Percentiles rank a stretch among this genome's conserved stretches.
Evolutionary conservation across 2,888 invertebrate species (phyloP).

Genomic region (Phania funesta): DNA sequence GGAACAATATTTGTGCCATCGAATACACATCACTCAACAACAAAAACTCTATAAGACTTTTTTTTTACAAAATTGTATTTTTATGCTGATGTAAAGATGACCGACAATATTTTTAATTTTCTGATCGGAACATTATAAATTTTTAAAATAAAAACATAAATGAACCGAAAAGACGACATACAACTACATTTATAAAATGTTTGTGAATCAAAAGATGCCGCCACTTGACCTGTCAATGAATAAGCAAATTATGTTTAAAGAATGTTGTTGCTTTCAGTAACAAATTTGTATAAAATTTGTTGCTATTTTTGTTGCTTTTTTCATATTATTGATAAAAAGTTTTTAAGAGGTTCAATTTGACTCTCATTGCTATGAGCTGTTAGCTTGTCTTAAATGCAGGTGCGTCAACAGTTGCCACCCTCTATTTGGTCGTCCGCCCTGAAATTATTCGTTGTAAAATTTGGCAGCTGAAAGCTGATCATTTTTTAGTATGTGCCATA

Average conservation of each 20-base stretch:
- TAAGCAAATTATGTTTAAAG: slow-evolving; percentile 64
- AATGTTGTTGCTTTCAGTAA: slow-evolving; percentile 15
- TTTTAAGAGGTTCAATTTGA: slow-evolving; percentile 41
- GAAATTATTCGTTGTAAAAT: slow-evolving; percentile 46
- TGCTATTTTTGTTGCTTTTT: neutral
- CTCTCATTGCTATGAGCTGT: slow-evolving; percentile 11
- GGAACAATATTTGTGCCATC: slow-evolving; percentile 50
- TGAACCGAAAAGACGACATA: neutral
- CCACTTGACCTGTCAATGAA: slow-evolving; percentile 61
- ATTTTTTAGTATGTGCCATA: slow-evolving; percentile 47
- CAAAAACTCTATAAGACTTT: neutral
- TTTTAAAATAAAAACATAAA: slow-evolving; percentile 4
- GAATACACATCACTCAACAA: slow-evolving; percentile 33
- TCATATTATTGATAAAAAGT: slow-evolving; percentile 30
- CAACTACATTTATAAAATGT: slow-evolving; percentile 25
- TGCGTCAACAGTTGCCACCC: slow-evolving; percentile 66
- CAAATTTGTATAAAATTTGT: slow-evolving; percentile 32
- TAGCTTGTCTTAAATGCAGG: slow-evolving; percentile 53
- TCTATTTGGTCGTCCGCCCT: slow-evolving; percentile 45
- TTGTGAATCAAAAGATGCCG: slow-evolving; percentile 62
- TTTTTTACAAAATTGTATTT: slow-evolving; percentile 20
- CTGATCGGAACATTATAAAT: slow-evolving; percentile 59
- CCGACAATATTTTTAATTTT: slow-evolving; percentile 65
- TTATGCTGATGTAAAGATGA: slow-evolving; percentile 65
- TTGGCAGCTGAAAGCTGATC: slow-evolving; percentile 55